These are phyloP conservation scores for Dendrolimus kikuchii DNA, from an alignment of 1,140 invertebrate genomes.

Conservation along the genomic window DNA sequence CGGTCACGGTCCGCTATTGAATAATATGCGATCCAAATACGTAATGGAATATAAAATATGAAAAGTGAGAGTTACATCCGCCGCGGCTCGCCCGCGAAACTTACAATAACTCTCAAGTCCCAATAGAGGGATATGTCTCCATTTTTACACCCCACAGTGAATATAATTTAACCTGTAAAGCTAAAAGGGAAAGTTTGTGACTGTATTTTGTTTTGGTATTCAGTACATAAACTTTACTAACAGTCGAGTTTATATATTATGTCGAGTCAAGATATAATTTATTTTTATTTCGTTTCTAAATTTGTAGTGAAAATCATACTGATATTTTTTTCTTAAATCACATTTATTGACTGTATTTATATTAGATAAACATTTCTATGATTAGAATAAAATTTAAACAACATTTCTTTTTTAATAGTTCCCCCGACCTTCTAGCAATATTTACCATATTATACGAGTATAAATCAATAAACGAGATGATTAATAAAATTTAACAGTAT, in stretches of 20 bases:
- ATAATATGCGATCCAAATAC: slow-evolving; percentile 36
- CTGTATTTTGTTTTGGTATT: too few relatives aligned
- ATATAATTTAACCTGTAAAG: slow-evolving; percentile 66
- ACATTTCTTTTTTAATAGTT: too few relatives aligned
- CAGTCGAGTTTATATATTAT: slow-evolving; percentile 39
- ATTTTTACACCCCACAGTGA: slow-evolving; percentile 52
- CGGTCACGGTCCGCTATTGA: slow-evolving; percentile 20
- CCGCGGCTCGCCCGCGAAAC: slow-evolving; percentile 30
- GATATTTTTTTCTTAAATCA: slow-evolving; percentile 4
- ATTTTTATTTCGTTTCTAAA: slow-evolving; percentile 8
- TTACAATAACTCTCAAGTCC: slow-evolving; percentile 51
- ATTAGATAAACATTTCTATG: too few relatives aligned
- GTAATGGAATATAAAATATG: slow-evolving; percentile 54
- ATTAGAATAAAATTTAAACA: too few relatives aligned
- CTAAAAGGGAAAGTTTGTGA: slow-evolving; percentile 52
- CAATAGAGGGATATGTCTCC: slow-evolving; percentile 58
- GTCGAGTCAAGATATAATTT: slow-evolving; percentile 18
- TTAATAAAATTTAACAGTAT: too few relatives aligned
- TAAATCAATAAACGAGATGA: too few relatives aligned
- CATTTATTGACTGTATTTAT: too few relatives aligned
- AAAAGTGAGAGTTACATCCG: slow-evolving; percentile 34
- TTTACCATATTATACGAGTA: too few relatives aligned
- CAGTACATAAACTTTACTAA: slow-evolving; percentile 59
- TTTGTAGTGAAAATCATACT: slow-evolving; percentile 2
- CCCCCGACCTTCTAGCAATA: too few relatives aligned